Evolutionary conservation across 2,113 vertebrate genomes (phyloP).

Genomic region (Delphinus delphis): DNA sequence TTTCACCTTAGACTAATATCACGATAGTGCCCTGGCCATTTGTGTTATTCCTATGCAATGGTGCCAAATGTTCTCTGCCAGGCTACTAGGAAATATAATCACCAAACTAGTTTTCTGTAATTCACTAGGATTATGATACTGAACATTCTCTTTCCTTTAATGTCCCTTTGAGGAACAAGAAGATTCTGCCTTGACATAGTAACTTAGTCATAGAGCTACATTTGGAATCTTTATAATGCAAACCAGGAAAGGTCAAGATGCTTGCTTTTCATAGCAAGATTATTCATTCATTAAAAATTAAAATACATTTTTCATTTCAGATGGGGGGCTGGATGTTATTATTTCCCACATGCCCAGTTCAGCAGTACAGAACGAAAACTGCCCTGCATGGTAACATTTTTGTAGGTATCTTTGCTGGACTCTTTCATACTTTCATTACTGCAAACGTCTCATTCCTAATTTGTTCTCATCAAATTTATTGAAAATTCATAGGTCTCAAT

Average conservation of each 20-base stretch:
- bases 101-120: constrained; percentile 61
- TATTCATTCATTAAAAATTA: constrained; percentile 81
- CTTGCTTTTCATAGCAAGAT: constrained; percentile 63
- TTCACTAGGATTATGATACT: constrained; percentile 23
- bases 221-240: constrained; percentile 25
- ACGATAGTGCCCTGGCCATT: background rate
- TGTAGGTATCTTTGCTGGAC: background rate
- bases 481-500: background rate
- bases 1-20: background rate
- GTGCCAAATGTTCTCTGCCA: constrained; percentile 13
- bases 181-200: constrained; percentile 52
- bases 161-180: constrained; percentile 14
- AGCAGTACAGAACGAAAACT: background rate
- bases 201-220: constrained; percentile 65
- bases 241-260: constrained; percentile 56
- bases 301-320: constrained; percentile 24
- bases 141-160: background rate
- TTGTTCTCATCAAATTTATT: background rate
- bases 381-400: background rate
- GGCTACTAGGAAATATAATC: constrained; percentile 41
- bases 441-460: background rate
- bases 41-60: background rate
- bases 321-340: constrained; percentile 10
- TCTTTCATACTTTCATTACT: background rate
- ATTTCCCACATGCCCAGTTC: background rate